Percentiles rank a stretch among this genome's conserved stretches.
Evolutionary conservation across 64 coral and sea anemone species (phyloP).

Genomic region (Anthopleura sola): DNA sequence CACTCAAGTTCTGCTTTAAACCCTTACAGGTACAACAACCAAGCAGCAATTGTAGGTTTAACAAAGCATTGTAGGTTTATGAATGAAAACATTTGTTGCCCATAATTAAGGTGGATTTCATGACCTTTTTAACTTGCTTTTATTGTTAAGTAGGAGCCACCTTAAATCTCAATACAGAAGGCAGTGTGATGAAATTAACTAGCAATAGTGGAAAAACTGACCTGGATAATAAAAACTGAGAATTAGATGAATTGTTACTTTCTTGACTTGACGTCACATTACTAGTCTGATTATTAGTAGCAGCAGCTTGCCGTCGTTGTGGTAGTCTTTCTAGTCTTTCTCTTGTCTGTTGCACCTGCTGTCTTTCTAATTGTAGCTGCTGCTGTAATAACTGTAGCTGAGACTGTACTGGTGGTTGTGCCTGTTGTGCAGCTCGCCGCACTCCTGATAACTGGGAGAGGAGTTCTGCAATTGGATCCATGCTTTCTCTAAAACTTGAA

Average conservation of each 20-base stretch:
- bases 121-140: no score
- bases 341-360: constrained; percentile 96
- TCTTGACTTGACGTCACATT: constrained; percentile 53
- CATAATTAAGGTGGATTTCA: no score
- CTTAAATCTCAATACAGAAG: no score
- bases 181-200: background rate
- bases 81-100: no score
- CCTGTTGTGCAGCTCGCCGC: constrained; percentile 81
- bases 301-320: constrained; percentile 61
- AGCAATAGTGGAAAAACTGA: constrained; percentile 20
- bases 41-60: no score
- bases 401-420: constrained; percentile 90
- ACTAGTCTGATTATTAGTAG: constrained; percentile 52
- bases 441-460: constrained; percentile 92
- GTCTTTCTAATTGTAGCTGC: constrained; percentile 88
- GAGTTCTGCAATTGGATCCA: constrained; percentile 95
- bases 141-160: no score
- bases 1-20: no score
- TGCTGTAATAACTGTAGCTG: constrained; percentile 93
- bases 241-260: constrained; percentile 64
- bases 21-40: no score
- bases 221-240: constrained; percentile 92
- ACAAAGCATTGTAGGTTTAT: no score
- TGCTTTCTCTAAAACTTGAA: constrained; percentile 71
- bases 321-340: constrained; percentile 90